Conservation (phyloP, 2,113 vertebrate genomes). For the Probosciger aterrimus region DNA sequence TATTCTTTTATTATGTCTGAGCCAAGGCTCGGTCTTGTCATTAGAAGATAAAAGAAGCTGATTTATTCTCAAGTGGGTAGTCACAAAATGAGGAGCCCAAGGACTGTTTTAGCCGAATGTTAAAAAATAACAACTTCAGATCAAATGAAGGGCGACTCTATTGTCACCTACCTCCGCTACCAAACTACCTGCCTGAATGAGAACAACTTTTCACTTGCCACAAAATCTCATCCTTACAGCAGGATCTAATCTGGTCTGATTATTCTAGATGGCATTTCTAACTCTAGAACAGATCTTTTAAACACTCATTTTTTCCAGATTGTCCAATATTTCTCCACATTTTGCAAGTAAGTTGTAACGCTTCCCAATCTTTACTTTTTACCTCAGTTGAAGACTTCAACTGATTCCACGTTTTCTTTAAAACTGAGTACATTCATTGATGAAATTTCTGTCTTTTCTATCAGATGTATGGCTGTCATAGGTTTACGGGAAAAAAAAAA, state of each 20-base stretch:
- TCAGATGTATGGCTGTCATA: not conserved
- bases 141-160: not conserved
- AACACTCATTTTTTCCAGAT: not conserved
- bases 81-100: not conserved
- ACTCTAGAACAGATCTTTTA: not conserved
- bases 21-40: not conserved
- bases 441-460: not conserved
- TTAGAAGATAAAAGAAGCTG: not conserved
- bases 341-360: not conserved
- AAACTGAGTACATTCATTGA: not conserved
- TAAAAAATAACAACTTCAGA: not conserved
- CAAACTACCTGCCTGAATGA: not conserved
- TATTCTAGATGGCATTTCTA: not conserved
- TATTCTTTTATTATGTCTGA: not conserved
- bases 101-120: not conserved
- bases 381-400: not conserved
- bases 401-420: not conserved
- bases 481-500: not conserved
- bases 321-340: not conserved
- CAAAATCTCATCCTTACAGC: not conserved
- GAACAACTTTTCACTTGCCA: not conserved
- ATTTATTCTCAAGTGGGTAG: not conserved
- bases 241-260: not conserved
- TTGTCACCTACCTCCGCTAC: not conserved
- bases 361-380: not conserved